Percentiles rank a stretch among this genome's conserved stretches.
Evolutionary conservation across 1,140 invertebrate species (phyloP).

Genomic region (Stenopsyche tienmushanensis): DNA sequence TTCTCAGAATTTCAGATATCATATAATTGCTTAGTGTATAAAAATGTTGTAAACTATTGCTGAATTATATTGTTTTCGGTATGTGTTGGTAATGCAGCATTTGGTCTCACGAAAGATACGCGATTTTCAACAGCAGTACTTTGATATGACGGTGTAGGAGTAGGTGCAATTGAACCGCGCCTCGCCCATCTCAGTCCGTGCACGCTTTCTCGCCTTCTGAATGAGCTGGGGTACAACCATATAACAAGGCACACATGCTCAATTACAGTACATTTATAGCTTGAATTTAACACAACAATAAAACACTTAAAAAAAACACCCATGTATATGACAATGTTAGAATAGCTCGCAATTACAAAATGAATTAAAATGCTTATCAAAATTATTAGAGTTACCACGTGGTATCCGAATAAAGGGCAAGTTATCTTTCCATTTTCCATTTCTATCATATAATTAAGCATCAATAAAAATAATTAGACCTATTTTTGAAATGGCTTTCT

Average conservation of each 20-base stretch:
- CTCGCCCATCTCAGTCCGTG: slow-evolving; percentile 35
- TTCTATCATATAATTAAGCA: too few species aligned
- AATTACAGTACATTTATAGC: neutral
- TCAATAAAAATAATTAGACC: too few species aligned
- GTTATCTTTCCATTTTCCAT: too few species aligned
- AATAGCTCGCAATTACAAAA: too few species aligned
- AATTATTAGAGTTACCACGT: too few species aligned
- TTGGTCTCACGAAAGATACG: slow-evolving; percentile 30
- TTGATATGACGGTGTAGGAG: slow-evolving; percentile 20
- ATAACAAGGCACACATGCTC: slow-evolving; percentile 31
- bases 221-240: slow-evolving; percentile 35
- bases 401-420: too few species aligned
- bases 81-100: slow-evolving; percentile 24
- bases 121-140: slow-evolving; percentile 31
- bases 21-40: too few species aligned
- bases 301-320: neutral
- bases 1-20: too few species aligned
- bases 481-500: too few species aligned
- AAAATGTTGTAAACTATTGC: too few species aligned
- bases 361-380: too few species aligned
- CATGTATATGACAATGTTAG: too few species aligned
- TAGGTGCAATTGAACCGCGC: slow-evolving; percentile 33
- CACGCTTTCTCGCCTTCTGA: slow-evolving; percentile 14
- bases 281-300: neutral
- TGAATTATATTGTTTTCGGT: slow-evolving; percentile 26